A percentile compares a stretch with the other conserved stretches of the same genome.
phyloP scores from a whole-genome alignment of 2,113 vertebrate genomes.

The Prinia subflava region DNA sequence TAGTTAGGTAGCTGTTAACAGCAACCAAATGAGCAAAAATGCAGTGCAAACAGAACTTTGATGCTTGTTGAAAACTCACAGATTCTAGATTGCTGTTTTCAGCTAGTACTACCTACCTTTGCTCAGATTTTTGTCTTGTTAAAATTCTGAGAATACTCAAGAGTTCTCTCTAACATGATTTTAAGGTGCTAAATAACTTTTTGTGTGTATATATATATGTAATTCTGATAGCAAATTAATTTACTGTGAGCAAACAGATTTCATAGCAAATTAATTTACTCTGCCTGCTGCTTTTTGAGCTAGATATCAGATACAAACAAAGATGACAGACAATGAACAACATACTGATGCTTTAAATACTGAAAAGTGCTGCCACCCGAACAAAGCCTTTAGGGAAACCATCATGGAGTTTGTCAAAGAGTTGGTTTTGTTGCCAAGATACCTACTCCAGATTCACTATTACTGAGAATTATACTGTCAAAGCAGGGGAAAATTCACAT shows the following conservation, averaged over 20 bases:
- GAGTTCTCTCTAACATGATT: not conserved
- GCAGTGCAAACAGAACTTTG: not conserved
- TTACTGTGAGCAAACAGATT: not conserved
- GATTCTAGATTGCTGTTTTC: not conserved
- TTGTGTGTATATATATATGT: not conserved
- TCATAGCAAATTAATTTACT: not conserved
- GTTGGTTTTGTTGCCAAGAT: conserved; percentile 30
- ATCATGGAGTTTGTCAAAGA: not conserved
- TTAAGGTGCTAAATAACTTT: not conserved
- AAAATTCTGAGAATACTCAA: not conserved
- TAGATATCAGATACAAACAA: not conserved
- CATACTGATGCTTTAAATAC: not conserved
- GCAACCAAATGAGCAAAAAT: not conserved
- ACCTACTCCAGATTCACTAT: not conserved
- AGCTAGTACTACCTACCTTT: not conserved
- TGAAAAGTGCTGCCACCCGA: not conserved
- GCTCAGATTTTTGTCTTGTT: not conserved
- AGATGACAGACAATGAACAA: not conserved
- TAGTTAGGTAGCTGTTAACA: not conserved
- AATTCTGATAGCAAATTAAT: not conserved
- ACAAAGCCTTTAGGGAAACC: not conserved
- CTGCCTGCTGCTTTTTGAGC: not conserved
- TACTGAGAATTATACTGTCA: conserved; percentile 26
- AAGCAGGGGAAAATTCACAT: conserved; percentile 10
- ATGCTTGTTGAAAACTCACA: not conserved